Base-by-base conservation (phyloP, 2,888 invertebrate species). In the Pyrocoelia pectoralis region DNA sequence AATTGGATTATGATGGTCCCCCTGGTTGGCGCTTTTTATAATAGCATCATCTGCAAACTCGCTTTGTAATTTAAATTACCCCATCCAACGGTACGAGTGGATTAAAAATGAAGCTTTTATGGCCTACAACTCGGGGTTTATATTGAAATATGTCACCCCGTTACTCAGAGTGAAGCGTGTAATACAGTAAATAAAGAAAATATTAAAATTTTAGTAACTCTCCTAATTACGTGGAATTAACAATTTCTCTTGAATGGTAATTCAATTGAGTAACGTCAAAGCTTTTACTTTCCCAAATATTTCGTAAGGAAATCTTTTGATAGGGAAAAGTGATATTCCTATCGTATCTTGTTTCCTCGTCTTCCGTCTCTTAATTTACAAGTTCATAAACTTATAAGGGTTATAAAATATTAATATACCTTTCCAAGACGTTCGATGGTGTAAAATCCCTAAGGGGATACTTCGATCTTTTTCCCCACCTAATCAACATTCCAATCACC, bases 401-500 rank as follows among this genome's bases (percentile, higher is more conserved):
- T 65, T 65, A 67, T 72, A 72, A 70, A 70, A 70, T 72, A 72
- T 72, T 72, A 72, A 72, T 72, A 70, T 68, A 70, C 72, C 66
- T 70, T 70, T 68, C 58, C 62, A 48, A 48, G 53, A 17, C 38
- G 53, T 41, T 40, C 38, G 57, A 54, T 48, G 58, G 38, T 17
- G 29, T 41, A 19, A 53, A 65, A 48, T 61, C 65, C 66, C 69
- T 68, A 66, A 65, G 68, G 72, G 73, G 68, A 70, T 69, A 72
- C 70, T 71, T 71, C 71, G 69, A 72, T 74, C 72, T 73, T 69
- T 70, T 72, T 72, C 72, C 71, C 74, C 72, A 68, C 78, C 79
- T 80, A 80, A 80, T 80, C 80, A 80, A 77, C 79, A 80, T 80
- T 80, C 80, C 80, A 78, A 80, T 80, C 80, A 79, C 79, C 79